phyloP scores from a whole-genome alignment of 2,888 invertebrate species.

The Pycnomerus fuliginosus region DNA sequence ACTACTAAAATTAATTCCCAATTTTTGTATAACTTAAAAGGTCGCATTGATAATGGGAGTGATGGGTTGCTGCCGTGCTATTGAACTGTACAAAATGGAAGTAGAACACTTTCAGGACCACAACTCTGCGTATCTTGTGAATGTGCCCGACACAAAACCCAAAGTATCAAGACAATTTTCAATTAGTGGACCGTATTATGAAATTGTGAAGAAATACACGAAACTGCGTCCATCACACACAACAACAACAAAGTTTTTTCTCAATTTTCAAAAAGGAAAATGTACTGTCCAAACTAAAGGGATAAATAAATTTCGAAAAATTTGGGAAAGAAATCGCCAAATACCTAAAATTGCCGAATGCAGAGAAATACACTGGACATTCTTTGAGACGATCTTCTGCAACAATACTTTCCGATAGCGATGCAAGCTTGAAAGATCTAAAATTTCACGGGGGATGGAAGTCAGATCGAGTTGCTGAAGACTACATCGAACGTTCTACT shows the following conservation, averaged over 20 bases:
- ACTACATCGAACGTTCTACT: too few relatives aligned
- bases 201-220: constrained; percentile 16
- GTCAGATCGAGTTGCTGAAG: too few relatives aligned
- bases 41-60: constrained; percentile 24
- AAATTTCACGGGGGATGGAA: too few relatives aligned
- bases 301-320: constrained; percentile 15
- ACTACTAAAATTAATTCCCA: too few relatives aligned
- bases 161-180: constrained; percentile 19
- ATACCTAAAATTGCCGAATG: constrained; percentile 16
- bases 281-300: constrained; percentile 11
- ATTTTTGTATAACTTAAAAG: too few relatives aligned
- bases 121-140: constrained; percentile 10
- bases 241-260: constrained; percentile 9
- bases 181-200: constrained; percentile 9
- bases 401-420: neutral
- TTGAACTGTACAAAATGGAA: constrained; percentile 23
- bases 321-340: constrained; percentile 12
- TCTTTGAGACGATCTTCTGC: constrained; percentile 1
- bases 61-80: constrained; percentile 24
- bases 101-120: constrained; percentile 18
- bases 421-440: too few relatives aligned
- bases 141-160: constrained; percentile 19
- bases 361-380: constrained; percentile 18
- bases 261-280: constrained; percentile 15
- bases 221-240: constrained; percentile 8